Percentiles rank a stretch among this genome's conserved stretches.
Evolutionary conservation across 2,888 invertebrate genomes (phyloP).

Genomic region (Drosophila incognita): DNA sequence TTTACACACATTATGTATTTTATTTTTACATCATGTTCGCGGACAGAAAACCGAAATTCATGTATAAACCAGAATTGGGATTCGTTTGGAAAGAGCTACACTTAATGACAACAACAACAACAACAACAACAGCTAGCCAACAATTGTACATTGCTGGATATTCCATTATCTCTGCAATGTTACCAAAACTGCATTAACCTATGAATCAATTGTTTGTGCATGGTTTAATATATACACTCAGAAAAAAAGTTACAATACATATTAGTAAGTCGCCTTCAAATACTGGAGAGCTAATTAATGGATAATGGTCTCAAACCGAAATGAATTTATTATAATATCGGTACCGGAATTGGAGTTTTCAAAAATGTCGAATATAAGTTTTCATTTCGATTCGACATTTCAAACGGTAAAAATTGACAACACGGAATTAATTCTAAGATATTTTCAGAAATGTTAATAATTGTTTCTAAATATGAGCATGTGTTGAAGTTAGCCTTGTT

Average conservation of each 20-base stretch:
- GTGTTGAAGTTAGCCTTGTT: not conserved
- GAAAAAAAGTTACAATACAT: too few relatives aligned
- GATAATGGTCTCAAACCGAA: too few relatives aligned
- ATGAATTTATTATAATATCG: too few relatives aligned
- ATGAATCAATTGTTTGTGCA: not conserved
- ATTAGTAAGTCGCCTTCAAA: too few relatives aligned
- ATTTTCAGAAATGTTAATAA: not conserved
- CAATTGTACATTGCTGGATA: too few relatives aligned
- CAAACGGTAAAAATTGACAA: not conserved
- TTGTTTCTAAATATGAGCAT: not conserved
- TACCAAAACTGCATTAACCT: not conserved
- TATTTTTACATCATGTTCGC: not conserved
- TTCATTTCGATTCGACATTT: not conserved
- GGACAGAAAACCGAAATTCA: not conserved
- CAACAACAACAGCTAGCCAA: too few relatives aligned
- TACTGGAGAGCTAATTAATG: too few relatives aligned
- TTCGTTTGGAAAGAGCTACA: too few relatives aligned
- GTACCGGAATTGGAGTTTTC: too few relatives aligned
- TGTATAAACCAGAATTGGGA: not conserved
- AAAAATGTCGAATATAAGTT: not conserved
- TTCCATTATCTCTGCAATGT: not conserved
- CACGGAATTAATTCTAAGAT: not conserved
- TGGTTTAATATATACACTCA: too few relatives aligned
- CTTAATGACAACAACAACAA: too few relatives aligned
- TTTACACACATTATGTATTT: not conserved